Conservation (phyloP, 2,113 vertebrate genomes). For the Chamaetylas fuelleborni region DNA sequence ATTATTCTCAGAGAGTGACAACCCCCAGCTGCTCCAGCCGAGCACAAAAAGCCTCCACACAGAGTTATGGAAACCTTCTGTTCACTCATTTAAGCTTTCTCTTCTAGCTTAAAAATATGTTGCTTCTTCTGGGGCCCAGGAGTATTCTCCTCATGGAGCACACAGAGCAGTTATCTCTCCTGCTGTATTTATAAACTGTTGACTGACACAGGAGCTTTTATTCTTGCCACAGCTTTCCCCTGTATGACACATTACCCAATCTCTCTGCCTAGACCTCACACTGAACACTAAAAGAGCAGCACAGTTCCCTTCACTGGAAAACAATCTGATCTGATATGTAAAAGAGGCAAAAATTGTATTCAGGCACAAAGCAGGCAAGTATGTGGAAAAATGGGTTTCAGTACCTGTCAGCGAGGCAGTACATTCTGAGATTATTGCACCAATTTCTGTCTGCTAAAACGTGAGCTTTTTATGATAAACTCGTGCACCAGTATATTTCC, state of each 20-base stretch:
- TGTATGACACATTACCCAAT: background rate
- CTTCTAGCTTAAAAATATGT: background rate
- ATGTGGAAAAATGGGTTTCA: background rate
- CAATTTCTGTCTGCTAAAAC: conserved; percentile 1
- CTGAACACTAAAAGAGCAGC: background rate
- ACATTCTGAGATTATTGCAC: background rate
- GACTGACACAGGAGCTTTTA: background rate
- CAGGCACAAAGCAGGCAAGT: background rate
- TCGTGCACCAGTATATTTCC: conserved; percentile 21
- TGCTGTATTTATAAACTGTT: conserved; percentile 1
- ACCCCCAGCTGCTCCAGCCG: background rate
- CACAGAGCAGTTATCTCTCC: background rate
- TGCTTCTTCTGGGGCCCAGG: background rate
- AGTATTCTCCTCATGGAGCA: background rate
- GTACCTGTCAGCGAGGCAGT: background rate
- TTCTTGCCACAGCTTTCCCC: background rate
- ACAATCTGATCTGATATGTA: background rate
- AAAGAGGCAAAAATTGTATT: background rate
- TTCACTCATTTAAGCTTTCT: background rate
- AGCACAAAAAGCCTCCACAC: background rate
- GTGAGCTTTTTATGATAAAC: conserved; percentile 21
- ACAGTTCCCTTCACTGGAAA: background rate
- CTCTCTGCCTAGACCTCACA: background rate
- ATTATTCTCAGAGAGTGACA: background rate
- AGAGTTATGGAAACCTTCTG: background rate